A percentile compares a stretch with the other conserved stretches of the same genome.
phyloP scores from a whole-genome alignment of 2,888 invertebrate genomes.

The Drosophila anomelani region DNA sequence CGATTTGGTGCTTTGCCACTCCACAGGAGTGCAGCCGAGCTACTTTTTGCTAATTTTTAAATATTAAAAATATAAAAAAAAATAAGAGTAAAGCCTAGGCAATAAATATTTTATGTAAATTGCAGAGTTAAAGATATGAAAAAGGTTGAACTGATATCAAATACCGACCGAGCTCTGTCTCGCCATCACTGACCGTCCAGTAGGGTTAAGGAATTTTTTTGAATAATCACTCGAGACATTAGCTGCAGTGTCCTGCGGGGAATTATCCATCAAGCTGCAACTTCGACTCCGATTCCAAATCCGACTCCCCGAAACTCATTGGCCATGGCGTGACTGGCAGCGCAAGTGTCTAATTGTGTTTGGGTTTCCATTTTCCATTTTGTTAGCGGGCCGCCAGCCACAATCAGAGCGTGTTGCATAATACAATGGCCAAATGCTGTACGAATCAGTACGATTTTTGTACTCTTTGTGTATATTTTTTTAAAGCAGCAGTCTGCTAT shows the following conservation, averaged over 20 bases:
- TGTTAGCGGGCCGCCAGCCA: slow-evolving; percentile 50
- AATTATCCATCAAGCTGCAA: slow-evolving; percentile 66
- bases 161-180: neutral
- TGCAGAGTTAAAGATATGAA: neutral
- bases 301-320: slow-evolving; percentile 24
- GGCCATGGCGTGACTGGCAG: slow-evolving; percentile 69
- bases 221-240: slow-evolving; percentile 57
- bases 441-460: slow-evolving; percentile 50
- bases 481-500: slow-evolving; percentile 45
- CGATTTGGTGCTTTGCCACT: slow-evolving; percentile 52
- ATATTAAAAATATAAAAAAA: neutral
- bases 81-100: no score
- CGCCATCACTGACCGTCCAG: slow-evolving; percentile 14
- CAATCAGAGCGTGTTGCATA: slow-evolving; percentile 80
- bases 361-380: slow-evolving; percentile 43
- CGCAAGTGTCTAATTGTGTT: slow-evolving; percentile 76
- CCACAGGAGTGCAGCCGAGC: neutral
- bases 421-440: slow-evolving; percentile 68
- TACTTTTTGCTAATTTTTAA: neutral
- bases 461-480: neutral
- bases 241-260: slow-evolving; percentile 63
- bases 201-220: slow-evolving; percentile 50
- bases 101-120: neutral
- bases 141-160: accelerated
- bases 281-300: slow-evolving; percentile 18